phyloP scores from a whole-genome alignment of 2,113 vertebrate species.

The Myotis brandtii region DNA sequence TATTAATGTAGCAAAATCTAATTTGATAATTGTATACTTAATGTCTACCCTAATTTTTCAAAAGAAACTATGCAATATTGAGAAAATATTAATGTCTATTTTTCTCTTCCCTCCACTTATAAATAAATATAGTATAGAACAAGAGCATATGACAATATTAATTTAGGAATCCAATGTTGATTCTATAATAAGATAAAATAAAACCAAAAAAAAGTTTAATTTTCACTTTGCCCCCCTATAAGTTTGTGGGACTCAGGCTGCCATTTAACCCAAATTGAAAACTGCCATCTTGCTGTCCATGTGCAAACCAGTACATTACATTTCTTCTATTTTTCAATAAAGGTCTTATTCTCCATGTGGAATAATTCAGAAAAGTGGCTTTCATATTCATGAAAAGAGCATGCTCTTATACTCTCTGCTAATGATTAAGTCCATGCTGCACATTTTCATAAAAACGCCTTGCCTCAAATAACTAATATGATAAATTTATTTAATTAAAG shows the following conservation, averaged over 20 bases:
- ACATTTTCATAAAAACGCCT: background rate
- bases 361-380: slow-evolving; percentile 26
- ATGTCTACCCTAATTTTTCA: background rate
- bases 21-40: background rate
- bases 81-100: background rate
- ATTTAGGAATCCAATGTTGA: background rate
- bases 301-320: background rate
- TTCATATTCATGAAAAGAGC: slow-evolving; percentile 10
- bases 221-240: background rate
- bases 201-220: background rate
- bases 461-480: slow-evolving; percentile 18
- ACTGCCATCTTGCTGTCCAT: background rate
- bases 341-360: background rate
- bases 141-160: background rate
- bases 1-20: background rate
- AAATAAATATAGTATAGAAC: slow-evolving; percentile 16
- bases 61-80: background rate
- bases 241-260: background rate
- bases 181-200: background rate
- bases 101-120: background rate
- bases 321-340: background rate
- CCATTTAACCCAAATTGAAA: background rate
- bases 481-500: slow-evolving; percentile 51
- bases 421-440: background rate
- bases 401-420: background rate